Evolutionary conservation across 2,113 vertebrate species (phyloP).

Genomic region (Catharus fuscescens): DNA sequence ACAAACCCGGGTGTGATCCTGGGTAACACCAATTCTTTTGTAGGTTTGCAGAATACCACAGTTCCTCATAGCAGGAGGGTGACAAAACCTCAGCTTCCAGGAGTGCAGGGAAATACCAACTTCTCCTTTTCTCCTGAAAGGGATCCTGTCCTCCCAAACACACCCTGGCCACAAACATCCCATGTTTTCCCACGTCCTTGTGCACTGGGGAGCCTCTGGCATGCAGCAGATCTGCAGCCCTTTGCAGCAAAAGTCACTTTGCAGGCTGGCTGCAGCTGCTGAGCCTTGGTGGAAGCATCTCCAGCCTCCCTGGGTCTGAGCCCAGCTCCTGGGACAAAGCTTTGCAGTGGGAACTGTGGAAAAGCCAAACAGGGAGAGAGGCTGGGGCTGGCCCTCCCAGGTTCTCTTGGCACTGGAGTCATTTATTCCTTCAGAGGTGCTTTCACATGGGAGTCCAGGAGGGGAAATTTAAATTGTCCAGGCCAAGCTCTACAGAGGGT

Average conservation of each 20-base stretch:
- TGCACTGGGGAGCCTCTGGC: background rate
- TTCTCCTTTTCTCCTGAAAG: background rate
- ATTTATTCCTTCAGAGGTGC: background rate
- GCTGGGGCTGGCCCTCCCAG: background rate
- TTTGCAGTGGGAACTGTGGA: background rate
- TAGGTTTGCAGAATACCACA: constrained; percentile 40
- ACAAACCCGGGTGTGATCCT: background rate
- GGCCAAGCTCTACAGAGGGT: background rate
- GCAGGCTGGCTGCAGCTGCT: background rate
- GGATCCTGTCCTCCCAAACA: background rate
- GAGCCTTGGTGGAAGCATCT: background rate
- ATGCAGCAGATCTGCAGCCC: background rate
- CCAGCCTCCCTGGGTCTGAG: background rate
- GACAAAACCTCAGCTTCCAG: background rate
- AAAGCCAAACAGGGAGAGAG: accelerated
- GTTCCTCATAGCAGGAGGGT: constrained; percentile 7
- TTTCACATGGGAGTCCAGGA: background rate
- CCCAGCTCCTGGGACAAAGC: background rate
- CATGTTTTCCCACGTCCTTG: background rate
- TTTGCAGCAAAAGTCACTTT: background rate
- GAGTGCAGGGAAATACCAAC: background rate
- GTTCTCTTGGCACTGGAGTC: background rate
- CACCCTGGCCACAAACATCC: background rate
- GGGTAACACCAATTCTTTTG: background rate
- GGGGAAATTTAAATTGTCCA: background rate